Base-by-base conservation (phyloP, 2,888 invertebrate genomes). In the Xestia rhomboidea region DNA sequence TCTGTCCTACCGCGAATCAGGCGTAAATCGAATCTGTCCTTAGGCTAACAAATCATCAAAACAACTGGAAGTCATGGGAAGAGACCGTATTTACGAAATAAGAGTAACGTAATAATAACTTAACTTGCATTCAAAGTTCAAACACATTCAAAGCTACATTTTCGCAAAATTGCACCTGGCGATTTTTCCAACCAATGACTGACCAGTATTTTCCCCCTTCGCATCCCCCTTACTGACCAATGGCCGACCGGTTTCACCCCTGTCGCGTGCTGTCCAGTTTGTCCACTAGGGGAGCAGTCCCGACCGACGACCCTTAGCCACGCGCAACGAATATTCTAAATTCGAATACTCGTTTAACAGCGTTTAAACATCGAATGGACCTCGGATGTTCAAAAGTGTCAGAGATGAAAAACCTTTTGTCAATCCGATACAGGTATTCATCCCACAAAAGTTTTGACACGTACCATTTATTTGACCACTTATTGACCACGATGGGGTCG, bases 381-480 rank as follows among this genome's bases (percentile, higher is more conserved):
- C 96, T 91, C 91, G 95, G 96, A 96, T 96, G 96, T 94, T 95
- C 89, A 89, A 86, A 89, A 91, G 89, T 90, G 90, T 90, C 91
- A 91, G 90, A 93, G 91, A 93, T 94, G 95, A 95, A 94, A 91
- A 93, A 89, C 90, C 93, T 93, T 93, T 95, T 94, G 92, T 93
- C 84, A 88, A 92, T 92, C 88, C 83, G 90, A 91, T 91, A 94
- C 94, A 96, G 95, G 95, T 95, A 95, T 92, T 80, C 84, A 85
- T 87, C 76, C 54, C 68, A 95, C 92, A 95, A 95, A 93, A 91
- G 92, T 90, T 93, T 94, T 94, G 96, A 94, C 96, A 96, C 94
- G 94, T 92, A 91, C 91, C 88, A 91, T 95, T 90, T 93, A 92
- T 95, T 93, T 93, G 95, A 93, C 95, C 96, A 94, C 94, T 94